These are phyloP conservation scores for Diorhabda elongata DNA, from an alignment of 1,140 invertebrate species.

Conservation along the genomic window DNA sequence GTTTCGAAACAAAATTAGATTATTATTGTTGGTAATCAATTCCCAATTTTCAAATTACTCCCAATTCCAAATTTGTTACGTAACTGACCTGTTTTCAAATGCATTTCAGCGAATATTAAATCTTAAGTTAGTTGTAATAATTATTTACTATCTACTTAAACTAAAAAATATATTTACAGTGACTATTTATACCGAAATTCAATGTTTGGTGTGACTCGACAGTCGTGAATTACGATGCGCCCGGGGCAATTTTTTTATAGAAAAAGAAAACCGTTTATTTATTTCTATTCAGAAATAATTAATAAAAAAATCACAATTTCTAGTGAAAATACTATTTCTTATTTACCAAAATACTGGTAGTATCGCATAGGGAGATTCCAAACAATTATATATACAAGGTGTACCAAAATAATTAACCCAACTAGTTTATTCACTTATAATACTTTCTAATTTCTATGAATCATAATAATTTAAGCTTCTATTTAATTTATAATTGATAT, in stretches of 20 bases:
- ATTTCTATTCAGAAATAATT: constrained; percentile 21
- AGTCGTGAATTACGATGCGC: constrained; percentile 18
- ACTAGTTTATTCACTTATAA: neutral
- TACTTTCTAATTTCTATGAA: neutral
- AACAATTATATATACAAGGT: constrained; percentile 17
- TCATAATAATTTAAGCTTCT: neutral
- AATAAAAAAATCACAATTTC: constrained; percentile 37
- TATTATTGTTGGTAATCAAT: too few species aligned
- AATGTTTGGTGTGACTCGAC: too few species aligned
- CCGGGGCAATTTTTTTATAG: constrained; percentile 6
- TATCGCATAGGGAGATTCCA: constrained; percentile 41
- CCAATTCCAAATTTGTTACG: too few species aligned
- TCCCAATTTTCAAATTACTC: too few species aligned
- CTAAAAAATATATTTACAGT: constrained; percentile 13
- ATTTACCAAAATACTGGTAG: constrained; percentile 43
- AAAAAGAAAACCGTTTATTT: neutral
- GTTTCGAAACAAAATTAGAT: too few species aligned
- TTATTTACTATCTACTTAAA: constrained; percentile 20
- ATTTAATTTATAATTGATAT: neutral
- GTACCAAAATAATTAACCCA: neutral
- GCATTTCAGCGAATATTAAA: too few species aligned
- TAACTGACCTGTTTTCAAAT: too few species aligned
- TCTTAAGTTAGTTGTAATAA: constrained; percentile 16
- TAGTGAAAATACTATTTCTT: constrained; percentile 27
- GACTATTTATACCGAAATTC: too few species aligned